A percentile compares a stretch with the other conserved stretches of the same genome.
phyloP scores from a whole-genome alignment of 2,888 invertebrate species.

The Lumbricus terrestris region DNA sequence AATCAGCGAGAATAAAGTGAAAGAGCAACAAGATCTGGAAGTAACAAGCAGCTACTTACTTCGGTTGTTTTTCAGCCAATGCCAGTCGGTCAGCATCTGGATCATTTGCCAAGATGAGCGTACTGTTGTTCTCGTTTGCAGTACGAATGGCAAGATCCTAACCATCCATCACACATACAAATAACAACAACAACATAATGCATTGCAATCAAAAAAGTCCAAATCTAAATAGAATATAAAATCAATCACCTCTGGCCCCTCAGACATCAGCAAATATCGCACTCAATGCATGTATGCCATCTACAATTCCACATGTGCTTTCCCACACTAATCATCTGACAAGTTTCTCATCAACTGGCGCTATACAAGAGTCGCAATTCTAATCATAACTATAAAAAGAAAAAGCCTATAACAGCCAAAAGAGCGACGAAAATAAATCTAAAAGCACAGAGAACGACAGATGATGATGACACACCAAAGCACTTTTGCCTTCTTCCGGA shows the following conservation, averaged over 20 bases:
- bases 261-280: no score
- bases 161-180: slow-evolving; percentile 32
- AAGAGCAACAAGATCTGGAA: neutral
- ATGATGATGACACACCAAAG: slow-evolving; percentile 61
- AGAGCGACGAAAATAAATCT: neutral
- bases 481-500: slow-evolving; percentile 89
- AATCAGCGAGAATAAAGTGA: neutral
- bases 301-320: no score
- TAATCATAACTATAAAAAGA: neutral
- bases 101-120: slow-evolving; percentile 89
- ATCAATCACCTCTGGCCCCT: neutral
- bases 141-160: slow-evolving; percentile 73
- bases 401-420: neutral
- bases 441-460: neutral
- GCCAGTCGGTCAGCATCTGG: slow-evolving; percentile 97
- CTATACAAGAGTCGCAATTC: neutral
- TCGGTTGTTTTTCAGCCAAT: slow-evolving; percentile 77
- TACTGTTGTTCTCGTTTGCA: slow-evolving; percentile 71
- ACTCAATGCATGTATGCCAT: no score
- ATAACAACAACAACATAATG: neutral
- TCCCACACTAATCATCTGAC: neutral
- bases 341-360: neutral
- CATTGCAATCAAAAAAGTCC: neutral
- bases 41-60: slow-evolving; percentile 60
- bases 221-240: neutral